Evolutionary conservation across 23 tunicate species (phyloP).

Genomic region (Diplosoma virens): DNA sequence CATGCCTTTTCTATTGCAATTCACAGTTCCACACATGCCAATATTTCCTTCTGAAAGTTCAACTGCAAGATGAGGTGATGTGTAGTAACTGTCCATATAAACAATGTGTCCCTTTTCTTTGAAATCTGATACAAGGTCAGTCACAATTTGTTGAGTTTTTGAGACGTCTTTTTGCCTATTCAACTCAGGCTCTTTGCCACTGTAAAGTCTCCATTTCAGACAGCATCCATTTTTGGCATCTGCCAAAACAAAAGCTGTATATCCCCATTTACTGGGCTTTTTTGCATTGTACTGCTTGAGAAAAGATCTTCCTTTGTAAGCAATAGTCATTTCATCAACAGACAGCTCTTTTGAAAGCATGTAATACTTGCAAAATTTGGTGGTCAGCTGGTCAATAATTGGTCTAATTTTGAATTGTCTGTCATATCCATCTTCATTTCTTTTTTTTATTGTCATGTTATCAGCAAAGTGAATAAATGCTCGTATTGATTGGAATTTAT

Average conservation of each 20-base stretch:
- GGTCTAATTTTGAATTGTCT: slow-evolving; percentile 34
- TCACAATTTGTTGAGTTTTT: slow-evolving; percentile 26
- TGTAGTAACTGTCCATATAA: slow-evolving; percentile 33
- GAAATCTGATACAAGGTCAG: slow-evolving; percentile 16
- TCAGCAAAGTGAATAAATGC: slow-evolving; percentile 35
- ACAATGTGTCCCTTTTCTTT: slow-evolving; percentile 17
- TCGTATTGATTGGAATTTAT: slow-evolving; percentile 10
- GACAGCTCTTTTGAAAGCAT: slow-evolving; percentile 19
- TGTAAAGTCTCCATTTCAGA: slow-evolving; percentile 23
- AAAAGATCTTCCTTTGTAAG: slow-evolving; percentile 27
- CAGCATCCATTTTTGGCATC: slow-evolving; percentile 30
- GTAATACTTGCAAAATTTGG: slow-evolving; percentile 21
- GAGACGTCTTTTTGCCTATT: slow-evolving; percentile 20
- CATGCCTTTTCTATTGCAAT: slow-evolving; percentile 34
- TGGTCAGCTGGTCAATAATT: slow-evolving; percentile 18
- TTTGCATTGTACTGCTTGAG: slow-evolving; percentile 27
- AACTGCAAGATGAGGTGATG: slow-evolving; percentile 17
- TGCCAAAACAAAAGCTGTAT: slow-evolving; percentile 30
- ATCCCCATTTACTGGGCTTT: slow-evolving; percentile 28
- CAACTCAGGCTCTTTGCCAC: slow-evolving; percentile 21
- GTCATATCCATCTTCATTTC: slow-evolving; percentile 26
- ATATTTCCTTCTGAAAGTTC: slow-evolving; percentile 1
- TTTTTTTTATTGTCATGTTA: slow-evolving; percentile 5
- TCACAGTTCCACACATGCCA: slow-evolving; percentile 36
- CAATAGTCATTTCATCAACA: slow-evolving; percentile 29